Base-by-base conservation (phyloP, 2,888 invertebrate genomes). In the Sabellastarte sp. region DNA sequence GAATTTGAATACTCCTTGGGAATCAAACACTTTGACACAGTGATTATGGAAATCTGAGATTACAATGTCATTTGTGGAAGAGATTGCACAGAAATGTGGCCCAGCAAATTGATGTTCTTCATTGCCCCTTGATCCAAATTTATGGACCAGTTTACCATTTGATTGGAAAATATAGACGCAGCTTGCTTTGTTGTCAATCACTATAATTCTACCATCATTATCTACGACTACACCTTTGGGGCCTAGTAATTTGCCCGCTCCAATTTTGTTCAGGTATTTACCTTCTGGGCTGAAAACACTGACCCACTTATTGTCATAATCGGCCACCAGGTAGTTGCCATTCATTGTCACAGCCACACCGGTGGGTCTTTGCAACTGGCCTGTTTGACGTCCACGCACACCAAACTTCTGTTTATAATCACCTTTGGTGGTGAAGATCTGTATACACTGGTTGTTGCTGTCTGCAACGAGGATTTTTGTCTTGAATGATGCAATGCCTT, bases 11-110 rank as follows among this genome's bases (percentile, higher is more conserved):
- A 80, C 80, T 2, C 87, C 87, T 63, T 85, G 85, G 55, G 77
- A 76, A 70, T 86, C 85, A 74, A 86, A 87, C 50, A 81, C 79
- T 58, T 70, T 70, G 41, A 70, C 59, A 71, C 85, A 84, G 74
- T 87, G 87, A 73, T 87, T 86, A 76, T 87, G 87, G 74, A 87
- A 87, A 74, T 87, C 87, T 2, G 87, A 85, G 10, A 87, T 81
- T 50, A 86, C 80, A 62, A 87, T 85, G 68, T 85, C 85, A 67
- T 85, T 85, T 65, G 80, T 80, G 53, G 81, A 79, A 71, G 84
- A 86, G 41, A 86, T 82, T 5, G 86, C 86, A n/a, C 85, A 84
- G 74, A 85, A 87, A 73, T 87, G 87, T 10, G 87, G 87, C 20
- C 87, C 87, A n/a, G 87, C 86, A 71, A 87, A 85, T 32, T 66